These are phyloP conservation scores for Bufo gargarizans DNA, from an alignment of 2,113 vertebrate species.

Conservation along the genomic window DNA sequence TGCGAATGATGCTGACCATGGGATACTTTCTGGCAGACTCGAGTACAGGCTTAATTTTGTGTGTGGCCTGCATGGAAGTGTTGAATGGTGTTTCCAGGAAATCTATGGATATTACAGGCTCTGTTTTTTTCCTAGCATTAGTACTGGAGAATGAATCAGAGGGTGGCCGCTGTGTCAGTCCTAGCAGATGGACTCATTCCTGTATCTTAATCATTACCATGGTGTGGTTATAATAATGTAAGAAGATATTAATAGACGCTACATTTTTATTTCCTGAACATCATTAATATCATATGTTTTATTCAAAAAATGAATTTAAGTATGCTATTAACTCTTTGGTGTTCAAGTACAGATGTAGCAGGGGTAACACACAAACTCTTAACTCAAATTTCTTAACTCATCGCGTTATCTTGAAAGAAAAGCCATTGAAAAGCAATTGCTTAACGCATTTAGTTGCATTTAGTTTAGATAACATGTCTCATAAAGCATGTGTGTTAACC, in stretches of 20 bases:
- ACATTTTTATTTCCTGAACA: neutral
- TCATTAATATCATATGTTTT: neutral
- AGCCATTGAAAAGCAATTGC: no score
- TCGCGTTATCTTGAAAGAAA: no score
- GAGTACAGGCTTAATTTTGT: conserved; percentile 33
- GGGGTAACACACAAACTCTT: no score
- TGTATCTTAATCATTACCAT: neutral
- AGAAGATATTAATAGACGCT: neutral
- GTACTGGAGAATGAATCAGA: neutral
- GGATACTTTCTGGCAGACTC: conserved; percentile 30
- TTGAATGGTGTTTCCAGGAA: conserved; percentile 44
- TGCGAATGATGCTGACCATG: conserved; percentile 44
- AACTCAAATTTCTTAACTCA: no score
- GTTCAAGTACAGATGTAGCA: neutral
- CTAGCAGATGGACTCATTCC: conserved; percentile 12
- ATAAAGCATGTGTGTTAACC: no score
- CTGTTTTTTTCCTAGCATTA: neutral
- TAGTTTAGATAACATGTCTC: no score
- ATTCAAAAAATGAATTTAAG: neutral
- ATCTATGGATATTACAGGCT: conserved; percentile 31
- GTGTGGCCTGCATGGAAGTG: conserved; percentile 41
- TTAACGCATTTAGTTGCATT: no score
- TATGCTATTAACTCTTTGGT: neutral
- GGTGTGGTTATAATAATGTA: neutral
- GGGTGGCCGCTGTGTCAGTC: neutral